Percentiles rank a stretch among this genome's conserved stretches.
Conservation (phyloP, 2,797 vertebrate genomes). For the Sardinella longiceps region DNA sequence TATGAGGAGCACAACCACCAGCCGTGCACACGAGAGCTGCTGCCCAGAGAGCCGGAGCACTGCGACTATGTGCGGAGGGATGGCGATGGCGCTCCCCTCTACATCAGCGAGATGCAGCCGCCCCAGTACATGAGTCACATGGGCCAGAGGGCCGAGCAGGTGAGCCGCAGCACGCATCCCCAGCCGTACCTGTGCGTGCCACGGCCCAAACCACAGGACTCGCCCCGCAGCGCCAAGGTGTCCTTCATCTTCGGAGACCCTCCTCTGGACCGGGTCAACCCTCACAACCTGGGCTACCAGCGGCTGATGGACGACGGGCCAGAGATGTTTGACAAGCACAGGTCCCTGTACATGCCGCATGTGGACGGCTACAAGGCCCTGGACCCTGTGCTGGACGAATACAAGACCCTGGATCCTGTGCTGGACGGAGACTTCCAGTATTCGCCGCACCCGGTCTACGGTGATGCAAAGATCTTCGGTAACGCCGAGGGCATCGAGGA, state of each 20-base stretch:
- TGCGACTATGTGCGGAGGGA: conserved; percentile 78
- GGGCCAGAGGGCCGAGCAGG: conserved; percentile 78
- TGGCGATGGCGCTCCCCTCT: conserved; percentile 82
- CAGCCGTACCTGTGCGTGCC: conserved; percentile 83
- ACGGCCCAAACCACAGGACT: conserved; percentile 86
- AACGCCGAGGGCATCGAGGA: conserved; percentile 90
- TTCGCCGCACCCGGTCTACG: conserved; percentile 80
- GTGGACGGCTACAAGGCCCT: conserved; percentile 89
- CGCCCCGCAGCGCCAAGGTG: conserved; percentile 91
- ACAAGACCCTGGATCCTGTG: conserved; percentile 86
- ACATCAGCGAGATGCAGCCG: conserved; percentile 85
- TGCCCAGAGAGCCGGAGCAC: conserved; percentile 82
- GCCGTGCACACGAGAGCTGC: conserved; percentile 79
- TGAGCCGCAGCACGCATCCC: conserved; percentile 74
- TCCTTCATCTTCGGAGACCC: conserved; percentile 98
- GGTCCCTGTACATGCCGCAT: conserved; percentile 83
- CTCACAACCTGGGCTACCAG: conserved; percentile 93
- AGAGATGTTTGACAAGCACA: conserved; percentile 87
- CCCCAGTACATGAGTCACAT: conserved; percentile 78
- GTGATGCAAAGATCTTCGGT: conserved; percentile 88
- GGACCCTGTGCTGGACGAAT: conserved; percentile 84
- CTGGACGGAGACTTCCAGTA: conserved; percentile 87
- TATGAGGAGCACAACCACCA: conserved; percentile 84
- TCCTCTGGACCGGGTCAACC: conserved; percentile 83
- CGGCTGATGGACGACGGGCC: conserved; percentile 92